These are phyloP conservation scores for Venturia canescens DNA, from an alignment of 1,140 invertebrate genomes.

Conservation along the genomic window DNA sequence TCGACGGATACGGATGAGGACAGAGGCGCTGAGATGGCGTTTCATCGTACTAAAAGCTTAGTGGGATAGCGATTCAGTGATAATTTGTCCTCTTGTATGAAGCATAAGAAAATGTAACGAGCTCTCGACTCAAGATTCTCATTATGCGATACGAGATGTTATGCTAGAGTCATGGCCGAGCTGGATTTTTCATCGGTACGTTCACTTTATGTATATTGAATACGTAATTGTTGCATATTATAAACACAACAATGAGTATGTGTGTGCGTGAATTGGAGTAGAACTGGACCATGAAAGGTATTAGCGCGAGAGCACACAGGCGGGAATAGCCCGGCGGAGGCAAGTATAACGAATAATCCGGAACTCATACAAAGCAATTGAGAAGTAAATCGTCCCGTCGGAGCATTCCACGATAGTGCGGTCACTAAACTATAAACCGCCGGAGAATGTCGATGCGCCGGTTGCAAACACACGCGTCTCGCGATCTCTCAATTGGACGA, in stretches of 20 bases:
- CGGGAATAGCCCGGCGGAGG: no score
- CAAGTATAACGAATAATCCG: neutral
- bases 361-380: neutral
- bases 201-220: neutral
- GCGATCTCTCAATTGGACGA: neutral
- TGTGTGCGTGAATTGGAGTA: neutral
- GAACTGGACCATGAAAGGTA: neutral
- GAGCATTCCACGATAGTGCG: conserved; percentile 37
- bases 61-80: neutral
- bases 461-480: conserved; percentile 13
- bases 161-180: neutral
- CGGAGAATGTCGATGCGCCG: conserved; percentile 37
- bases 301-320: no score
- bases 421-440: conserved; percentile 41
- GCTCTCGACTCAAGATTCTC: conserved; percentile 26
- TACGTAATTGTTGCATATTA: neutral
- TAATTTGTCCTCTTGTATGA: neutral
- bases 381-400: neutral
- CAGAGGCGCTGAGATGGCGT: neutral
- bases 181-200: conserved; percentile 1
- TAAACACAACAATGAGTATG: neutral
- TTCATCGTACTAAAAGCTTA: neutral
- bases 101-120: neutral
- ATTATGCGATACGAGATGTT: conserved; percentile 20
- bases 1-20: neutral